Evolutionary conservation across 2,797 vertebrate genomes (phyloP), one percentile per base, ranked within the genome.

Genomic region (Muraenolepis orangiensis): DNA sequence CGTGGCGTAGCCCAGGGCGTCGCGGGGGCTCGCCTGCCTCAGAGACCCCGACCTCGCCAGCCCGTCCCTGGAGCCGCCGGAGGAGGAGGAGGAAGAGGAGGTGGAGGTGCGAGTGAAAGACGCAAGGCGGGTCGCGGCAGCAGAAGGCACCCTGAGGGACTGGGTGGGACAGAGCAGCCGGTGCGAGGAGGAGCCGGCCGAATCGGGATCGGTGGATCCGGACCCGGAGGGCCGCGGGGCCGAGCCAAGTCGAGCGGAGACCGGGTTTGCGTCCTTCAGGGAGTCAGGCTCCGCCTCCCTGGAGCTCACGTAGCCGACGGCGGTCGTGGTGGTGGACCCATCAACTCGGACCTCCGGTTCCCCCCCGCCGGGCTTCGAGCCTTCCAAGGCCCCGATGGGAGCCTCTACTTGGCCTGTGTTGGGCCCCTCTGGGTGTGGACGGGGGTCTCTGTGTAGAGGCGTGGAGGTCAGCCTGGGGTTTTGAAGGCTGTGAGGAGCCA

Each of bases 1-100:
- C 0, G 97, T 98, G 30, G 98, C 97, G 2, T 99, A 99, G 77
- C 97, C 98, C 83, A 99, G 95, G 0, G 98, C 97, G 70, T 99
- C 97, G 81, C 96, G 94, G 18, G 95, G 97, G 93, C 93, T 99
- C 89, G 89, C 97, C 87, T 98, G 99, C 86, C 96, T 96, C 85
- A 95, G 98, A 90, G 99, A 97, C 8, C 96, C 96, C 85, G 98
- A 92, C 87, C 96, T 98, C 91, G 97, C 2, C 42, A 4, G 14
- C 3, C 3, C 8, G 18, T 6, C 46, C 46, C 4, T 20, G 51
- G 51, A 23, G 42, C 2, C 3, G 42, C 12, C 0, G 16, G 18
- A 51, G 4, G 42, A 51, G 18, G 46, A n/a, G 51, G 20, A 1
- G 51, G 20, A 23, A n/a, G 20, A 57, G 51, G 51, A 23, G 51